phyloP scores from a whole-genome alignment of 2,113 vertebrate genomes.

The Barbus barbus region DNA sequence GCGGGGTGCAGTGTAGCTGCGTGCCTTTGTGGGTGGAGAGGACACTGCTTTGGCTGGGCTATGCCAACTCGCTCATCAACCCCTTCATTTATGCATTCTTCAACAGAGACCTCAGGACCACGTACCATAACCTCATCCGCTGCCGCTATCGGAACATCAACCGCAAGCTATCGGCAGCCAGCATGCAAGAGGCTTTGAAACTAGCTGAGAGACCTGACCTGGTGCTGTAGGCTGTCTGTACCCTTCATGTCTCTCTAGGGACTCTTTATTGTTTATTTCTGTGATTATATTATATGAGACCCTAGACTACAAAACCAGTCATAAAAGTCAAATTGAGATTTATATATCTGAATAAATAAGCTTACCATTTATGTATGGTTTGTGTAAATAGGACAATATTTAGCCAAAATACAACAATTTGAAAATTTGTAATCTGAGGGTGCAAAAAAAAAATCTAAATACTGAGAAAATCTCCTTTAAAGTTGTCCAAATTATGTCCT shows the following conservation, averaged over 20 bases:
- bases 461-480: too few species aligned
- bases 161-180: slow-evolving; percentile 82
- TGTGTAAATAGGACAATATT: too few species aligned
- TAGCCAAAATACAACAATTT: too few species aligned
- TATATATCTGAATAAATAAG: too few species aligned
- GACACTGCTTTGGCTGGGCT: slow-evolving; percentile 85
- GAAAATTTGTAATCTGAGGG: too few species aligned
- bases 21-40: slow-evolving; percentile 85
- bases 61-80: slow-evolving; percentile 87
- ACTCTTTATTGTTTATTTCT: not conserved
- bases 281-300: not conserved
- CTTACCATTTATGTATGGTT: too few species aligned
- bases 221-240: slow-evolving; percentile 68
- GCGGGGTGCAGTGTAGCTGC: slow-evolving; percentile 81
- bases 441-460: too few species aligned
- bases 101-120: slow-evolving; percentile 87
- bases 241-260: not conserved
- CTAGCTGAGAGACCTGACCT: slow-evolving; percentile 81
- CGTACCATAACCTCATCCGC: slow-evolving; percentile 83
- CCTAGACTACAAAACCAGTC: too few species aligned
- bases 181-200: slow-evolving; percentile 86
- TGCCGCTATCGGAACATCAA: slow-evolving; percentile 88
- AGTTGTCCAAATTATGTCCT: too few species aligned
- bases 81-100: slow-evolving; percentile 90
- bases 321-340: too few species aligned